Percentiles rank a stretch among this genome's conserved stretches.
phyloP scores from a whole-genome alignment of 2,113 vertebrate species.

The Calyptomena viridis region DNA sequence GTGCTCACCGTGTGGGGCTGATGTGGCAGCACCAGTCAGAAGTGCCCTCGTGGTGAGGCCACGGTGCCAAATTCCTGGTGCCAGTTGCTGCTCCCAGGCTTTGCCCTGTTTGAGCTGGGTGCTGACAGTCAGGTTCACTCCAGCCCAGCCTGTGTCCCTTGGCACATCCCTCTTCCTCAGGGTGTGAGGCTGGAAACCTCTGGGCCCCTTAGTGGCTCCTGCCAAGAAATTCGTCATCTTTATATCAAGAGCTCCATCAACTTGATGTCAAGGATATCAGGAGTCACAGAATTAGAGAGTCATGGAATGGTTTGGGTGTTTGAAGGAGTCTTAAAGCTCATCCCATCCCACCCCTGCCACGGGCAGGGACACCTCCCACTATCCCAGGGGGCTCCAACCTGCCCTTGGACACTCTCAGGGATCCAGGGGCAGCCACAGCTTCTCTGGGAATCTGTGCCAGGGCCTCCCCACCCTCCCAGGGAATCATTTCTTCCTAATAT shows the following conservation, averaged over 20 bases:
- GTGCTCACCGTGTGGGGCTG: fast-evolving
- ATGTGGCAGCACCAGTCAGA: background rate
- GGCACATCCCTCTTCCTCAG: background rate
- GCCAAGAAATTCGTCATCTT: background rate
- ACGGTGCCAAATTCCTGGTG: background rate
- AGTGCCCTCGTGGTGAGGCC: background rate
- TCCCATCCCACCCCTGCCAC: background rate
- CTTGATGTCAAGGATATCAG: background rate
- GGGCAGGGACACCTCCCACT: background rate
- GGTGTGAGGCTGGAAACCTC: background rate
- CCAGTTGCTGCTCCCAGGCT: background rate
- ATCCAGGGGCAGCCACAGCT: background rate
- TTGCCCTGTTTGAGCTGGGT: background rate
- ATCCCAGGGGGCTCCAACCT: background rate
- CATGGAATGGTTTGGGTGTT: background rate
- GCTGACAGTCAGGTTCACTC: background rate
- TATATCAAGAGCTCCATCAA: background rate
- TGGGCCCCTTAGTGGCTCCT: background rate
- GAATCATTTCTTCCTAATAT: background rate
- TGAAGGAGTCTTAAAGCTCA: too few relatives aligned
- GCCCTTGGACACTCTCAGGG: background rate
- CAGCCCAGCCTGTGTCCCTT: background rate
- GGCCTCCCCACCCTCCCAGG: background rate
- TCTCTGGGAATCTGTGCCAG: background rate
- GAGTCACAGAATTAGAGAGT: background rate